phyloP scores from a whole-genome alignment of 2,888 invertebrate species.

The Diaprepes abbreviatus region DNA sequence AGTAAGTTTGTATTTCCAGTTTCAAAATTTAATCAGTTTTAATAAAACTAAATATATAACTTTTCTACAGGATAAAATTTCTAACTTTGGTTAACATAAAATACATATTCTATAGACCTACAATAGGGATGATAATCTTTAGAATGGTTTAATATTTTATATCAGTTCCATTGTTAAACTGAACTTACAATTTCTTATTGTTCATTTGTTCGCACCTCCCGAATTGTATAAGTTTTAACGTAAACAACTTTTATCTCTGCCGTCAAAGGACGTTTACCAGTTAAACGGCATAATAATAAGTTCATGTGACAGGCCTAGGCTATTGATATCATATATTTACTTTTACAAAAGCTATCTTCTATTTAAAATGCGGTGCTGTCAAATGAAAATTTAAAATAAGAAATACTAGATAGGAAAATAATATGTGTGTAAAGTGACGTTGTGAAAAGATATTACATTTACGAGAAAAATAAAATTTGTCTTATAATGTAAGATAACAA shows the following conservation, averaged over 20 bases:
- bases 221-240: neutral
- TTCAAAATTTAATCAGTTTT: no score
- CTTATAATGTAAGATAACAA: no score
- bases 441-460: no score
- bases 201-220: neutral
- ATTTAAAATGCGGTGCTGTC: neutral
- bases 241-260: neutral
- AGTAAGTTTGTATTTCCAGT: no score
- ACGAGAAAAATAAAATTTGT: no score
- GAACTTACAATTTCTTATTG: neutral
- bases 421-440: no score
- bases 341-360: neutral
- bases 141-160: neutral
- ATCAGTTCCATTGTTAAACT: neutral
- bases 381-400: neutral
- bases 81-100: no score
- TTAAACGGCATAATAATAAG: neutral
- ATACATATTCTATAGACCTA: no score
- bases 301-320: neutral
- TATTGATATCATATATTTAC: neutral
- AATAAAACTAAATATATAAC: no score
- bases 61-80: no score
- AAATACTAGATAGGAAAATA: no score
- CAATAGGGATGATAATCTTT: neutral
- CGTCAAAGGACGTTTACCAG: neutral